Percentiles rank a stretch among this genome's conserved stretches.
phyloP scores from a whole-genome alignment of 2,888 invertebrate genomes.

The Pheosia gnoma region DNA sequence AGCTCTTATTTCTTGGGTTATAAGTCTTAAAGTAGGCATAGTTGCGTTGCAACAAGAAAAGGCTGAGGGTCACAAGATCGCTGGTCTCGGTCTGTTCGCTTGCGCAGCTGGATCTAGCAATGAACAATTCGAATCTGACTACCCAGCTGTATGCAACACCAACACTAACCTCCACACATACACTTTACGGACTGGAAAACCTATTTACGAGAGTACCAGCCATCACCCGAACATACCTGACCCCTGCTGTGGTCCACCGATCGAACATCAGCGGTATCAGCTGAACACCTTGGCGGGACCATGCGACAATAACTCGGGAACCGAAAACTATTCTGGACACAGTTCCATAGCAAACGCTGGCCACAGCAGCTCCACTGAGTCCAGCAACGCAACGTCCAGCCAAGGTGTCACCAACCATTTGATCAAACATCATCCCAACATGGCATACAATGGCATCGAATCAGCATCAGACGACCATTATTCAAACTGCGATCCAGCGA shows the following conservation, averaged over 20 bases:
- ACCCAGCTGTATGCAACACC: conserved; percentile 93
- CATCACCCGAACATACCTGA: conserved; percentile 73
- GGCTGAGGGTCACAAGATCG: conserved; percentile 85
- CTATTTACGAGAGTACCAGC: conserved; percentile 87
- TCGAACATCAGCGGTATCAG: conserved; percentile 78
- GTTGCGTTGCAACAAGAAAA: conserved; percentile 89
- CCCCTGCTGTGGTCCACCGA: conserved; percentile 71
- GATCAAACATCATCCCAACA: conserved; percentile 78
- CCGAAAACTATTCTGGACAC: conserved; percentile 86
- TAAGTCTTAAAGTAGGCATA: conserved; percentile 87
- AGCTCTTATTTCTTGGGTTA: conserved; percentile 93
- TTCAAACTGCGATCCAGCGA: conserved; percentile 80
- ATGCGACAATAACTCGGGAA: conserved; percentile 86
- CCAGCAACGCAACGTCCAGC: conserved; percentile 79
- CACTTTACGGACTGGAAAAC: conserved; percentile 90
- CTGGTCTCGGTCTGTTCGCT: conserved; percentile 91
- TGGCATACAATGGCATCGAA: conserved; percentile 78
- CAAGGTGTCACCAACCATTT: conserved; percentile 80
- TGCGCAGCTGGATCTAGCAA: conserved; percentile 93
- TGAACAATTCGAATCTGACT: conserved; percentile 92
- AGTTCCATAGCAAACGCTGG: conserved; percentile 83
- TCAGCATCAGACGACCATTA: conserved; percentile 81
- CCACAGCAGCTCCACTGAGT: conserved; percentile 81
- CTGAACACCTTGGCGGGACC: conserved; percentile 82
- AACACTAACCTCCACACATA: conserved; percentile 94